Conservation (phyloP, 2,113 vertebrate species). For the Upupa epops region DNA sequence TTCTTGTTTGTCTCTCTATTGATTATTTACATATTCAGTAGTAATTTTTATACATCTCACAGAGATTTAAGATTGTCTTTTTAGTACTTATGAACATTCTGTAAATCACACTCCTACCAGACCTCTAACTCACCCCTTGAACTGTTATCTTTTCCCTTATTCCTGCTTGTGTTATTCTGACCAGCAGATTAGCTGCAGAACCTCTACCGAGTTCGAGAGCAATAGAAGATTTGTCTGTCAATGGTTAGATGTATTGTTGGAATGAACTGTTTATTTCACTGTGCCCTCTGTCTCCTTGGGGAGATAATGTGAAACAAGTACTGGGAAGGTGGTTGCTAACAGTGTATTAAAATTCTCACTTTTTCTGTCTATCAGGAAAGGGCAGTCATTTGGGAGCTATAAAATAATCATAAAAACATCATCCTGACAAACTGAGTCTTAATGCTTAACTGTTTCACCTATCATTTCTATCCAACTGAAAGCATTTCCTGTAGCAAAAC, state of each 20-base stretch:
- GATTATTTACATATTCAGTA: background rate
- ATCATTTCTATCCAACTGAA: conserved; percentile 14
- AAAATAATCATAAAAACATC: background rate
- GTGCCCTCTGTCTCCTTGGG: background rate
- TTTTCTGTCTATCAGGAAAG: background rate
- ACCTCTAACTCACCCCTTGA: background rate
- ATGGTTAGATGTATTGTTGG: background rate
- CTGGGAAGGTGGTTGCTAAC: background rate
- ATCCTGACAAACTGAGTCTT: background rate
- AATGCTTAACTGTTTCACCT: background rate
- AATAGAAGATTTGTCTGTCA: background rate
- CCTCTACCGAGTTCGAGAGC: background rate
- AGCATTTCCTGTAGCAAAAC: background rate
- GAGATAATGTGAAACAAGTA: background rate
- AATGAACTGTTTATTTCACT: background rate
- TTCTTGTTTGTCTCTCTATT: background rate
- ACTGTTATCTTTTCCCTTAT: background rate
- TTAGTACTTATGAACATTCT: background rate
- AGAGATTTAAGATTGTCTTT: background rate
- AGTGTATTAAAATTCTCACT: background rate
- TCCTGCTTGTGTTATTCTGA: background rate
- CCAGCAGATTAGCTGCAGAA: rapidly evolving
- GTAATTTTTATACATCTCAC: rapidly evolving
- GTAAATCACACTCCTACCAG: background rate
- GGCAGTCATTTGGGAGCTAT: background rate